Evolutionary conservation across 2,797 vertebrate species (phyloP).

Genomic region (Parauchenoglanis ngamensis): DNA sequence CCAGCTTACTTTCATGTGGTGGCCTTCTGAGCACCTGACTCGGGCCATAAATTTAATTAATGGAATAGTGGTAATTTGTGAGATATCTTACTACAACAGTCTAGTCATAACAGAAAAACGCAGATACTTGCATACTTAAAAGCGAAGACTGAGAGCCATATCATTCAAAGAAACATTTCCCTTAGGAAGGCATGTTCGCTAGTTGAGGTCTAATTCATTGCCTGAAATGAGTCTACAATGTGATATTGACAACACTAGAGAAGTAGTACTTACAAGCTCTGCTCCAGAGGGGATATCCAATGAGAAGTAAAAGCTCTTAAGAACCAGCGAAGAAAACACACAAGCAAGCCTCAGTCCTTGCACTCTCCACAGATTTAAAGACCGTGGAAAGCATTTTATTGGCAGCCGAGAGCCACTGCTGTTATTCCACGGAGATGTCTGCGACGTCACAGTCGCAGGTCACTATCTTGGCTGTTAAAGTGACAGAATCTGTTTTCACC

Average conservation of each 20-base stretch:
- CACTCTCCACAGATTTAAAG: slow-evolving; percentile 33
- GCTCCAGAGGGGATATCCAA: slow-evolving; percentile 17
- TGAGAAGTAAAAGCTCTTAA: slow-evolving; percentile 28
- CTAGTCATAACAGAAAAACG: slow-evolving; percentile 9
- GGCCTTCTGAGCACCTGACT: background rate
- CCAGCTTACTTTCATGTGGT: background rate
- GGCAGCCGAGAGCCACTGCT: slow-evolving; percentile 10
- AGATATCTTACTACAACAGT: background rate
- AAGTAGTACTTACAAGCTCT: slow-evolving; percentile 43
- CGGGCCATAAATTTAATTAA: background rate
- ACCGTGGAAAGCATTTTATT: slow-evolving; percentile 36
- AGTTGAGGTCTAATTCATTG: background rate
- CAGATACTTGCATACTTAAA: background rate
- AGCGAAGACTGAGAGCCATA: background rate
- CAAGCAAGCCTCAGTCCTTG: background rate
- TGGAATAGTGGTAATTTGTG: too few relatives aligned
- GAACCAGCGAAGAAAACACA: slow-evolving; percentile 14
- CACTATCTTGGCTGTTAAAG: slow-evolving; percentile 50
- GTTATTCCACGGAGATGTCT: slow-evolving; percentile 34
- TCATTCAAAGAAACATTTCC: slow-evolving; percentile 17
- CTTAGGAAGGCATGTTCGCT: background rate
- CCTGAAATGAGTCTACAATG: background rate
- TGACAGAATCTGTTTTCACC: slow-evolving; percentile 30
- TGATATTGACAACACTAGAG: slow-evolving; percentile 1
- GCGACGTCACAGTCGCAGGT: slow-evolving; percentile 52